Evolutionary conservation across 1,140 invertebrate genomes (phyloP).

Genomic region (Neodiprion fabricii): DNA sequence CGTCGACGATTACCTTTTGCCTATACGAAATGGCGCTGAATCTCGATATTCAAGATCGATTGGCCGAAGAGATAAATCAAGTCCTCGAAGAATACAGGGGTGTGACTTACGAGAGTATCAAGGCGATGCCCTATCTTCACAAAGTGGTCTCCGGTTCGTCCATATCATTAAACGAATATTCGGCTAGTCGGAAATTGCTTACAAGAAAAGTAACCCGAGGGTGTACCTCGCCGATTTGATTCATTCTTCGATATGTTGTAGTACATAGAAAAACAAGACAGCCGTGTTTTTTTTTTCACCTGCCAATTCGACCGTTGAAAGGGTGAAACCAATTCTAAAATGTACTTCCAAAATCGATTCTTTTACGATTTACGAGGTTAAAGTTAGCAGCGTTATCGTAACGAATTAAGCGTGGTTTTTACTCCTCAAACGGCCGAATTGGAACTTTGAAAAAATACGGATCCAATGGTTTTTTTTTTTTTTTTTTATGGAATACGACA

Average conservation of each 20-base stretch:
- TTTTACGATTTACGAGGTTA: no score
- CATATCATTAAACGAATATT: no score
- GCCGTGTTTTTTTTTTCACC: background rate
- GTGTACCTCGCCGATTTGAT: background rate
- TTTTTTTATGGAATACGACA: no score
- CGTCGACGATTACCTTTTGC: constrained; percentile 35
- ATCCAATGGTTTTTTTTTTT: no score
- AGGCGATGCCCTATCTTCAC: constrained; percentile 36
- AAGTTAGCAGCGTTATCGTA: no score
- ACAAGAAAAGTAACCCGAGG: no score
- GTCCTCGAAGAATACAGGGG: constrained; percentile 29
- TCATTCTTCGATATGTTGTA: background rate
- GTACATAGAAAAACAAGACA: background rate
- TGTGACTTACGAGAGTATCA: constrained; percentile 20
- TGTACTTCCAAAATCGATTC: no score
- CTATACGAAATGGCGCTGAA: constrained; percentile 46
- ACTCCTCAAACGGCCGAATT: no score
- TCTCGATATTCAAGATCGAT: constrained; percentile 38
- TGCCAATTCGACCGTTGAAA: background rate
- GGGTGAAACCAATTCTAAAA: no score
- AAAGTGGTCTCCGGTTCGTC: constrained; percentile 29
- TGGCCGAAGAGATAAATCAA: constrained; percentile 34
- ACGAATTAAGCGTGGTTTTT: no score
- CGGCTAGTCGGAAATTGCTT: no score
- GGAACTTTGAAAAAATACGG: no score